Conservation (phyloP, 2,113 vertebrate genomes). For the Athene cunicularia region DNA sequence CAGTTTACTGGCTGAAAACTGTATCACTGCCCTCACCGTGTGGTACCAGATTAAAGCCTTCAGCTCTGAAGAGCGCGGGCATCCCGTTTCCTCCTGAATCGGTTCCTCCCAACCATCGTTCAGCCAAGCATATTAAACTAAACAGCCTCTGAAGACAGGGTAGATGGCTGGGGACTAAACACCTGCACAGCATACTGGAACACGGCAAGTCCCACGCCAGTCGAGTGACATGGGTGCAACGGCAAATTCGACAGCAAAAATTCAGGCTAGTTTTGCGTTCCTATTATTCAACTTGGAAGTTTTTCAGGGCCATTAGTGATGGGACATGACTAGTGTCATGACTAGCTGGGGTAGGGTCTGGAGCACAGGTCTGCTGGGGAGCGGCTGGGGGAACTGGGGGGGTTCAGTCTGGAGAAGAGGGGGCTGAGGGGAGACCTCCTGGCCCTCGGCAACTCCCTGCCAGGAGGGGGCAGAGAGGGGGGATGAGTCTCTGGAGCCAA, state of each 20-base stretch:
- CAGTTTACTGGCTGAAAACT: background rate
- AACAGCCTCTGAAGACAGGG: background rate
- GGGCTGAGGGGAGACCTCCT: no score
- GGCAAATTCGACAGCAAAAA: background rate
- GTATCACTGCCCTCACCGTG: background rate
- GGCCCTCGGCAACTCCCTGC: no score
- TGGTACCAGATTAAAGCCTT: background rate
- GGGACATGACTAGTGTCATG: background rate
- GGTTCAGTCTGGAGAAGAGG: no score
- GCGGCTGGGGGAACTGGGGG: no score
- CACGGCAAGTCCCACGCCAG: background rate
- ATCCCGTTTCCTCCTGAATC: background rate
- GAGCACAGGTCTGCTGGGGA: no score
- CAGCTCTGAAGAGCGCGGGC: background rate
- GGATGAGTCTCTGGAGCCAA: no score
- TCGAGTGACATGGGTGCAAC: rapidly evolving
- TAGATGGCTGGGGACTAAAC: no score
- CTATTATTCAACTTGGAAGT: background rate
- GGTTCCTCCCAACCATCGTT: background rate
- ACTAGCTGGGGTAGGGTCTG: no score
- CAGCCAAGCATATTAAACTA: background rate
- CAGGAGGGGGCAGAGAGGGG: no score
- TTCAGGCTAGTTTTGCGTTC: background rate
- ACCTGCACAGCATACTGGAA: background rate
- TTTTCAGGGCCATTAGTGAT: background rate